These are phyloP conservation scores for Platyura marginata DNA, from an alignment of 1,140 invertebrate species.

Conservation along the genomic window DNA sequence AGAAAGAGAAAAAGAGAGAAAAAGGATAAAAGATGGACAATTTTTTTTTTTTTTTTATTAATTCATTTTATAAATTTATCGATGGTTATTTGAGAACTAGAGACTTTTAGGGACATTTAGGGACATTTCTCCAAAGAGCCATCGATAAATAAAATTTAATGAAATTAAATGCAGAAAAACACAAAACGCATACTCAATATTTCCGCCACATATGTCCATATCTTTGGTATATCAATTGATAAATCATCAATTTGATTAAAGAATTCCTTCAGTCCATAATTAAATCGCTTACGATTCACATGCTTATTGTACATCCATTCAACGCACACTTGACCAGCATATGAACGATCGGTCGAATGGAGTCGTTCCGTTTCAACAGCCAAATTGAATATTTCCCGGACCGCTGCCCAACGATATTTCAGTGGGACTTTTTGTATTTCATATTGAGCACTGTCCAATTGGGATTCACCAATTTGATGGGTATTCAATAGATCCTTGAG, in stretches of 20 bases:
- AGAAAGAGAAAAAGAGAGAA: background rate
- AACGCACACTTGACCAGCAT: slow-evolving; percentile 20
- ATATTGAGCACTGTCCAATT: background rate
- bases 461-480: background rate
- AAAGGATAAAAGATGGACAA: background rate
- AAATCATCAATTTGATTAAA: slow-evolving; percentile 39
- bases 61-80: background rate
- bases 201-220: slow-evolving; percentile 49
- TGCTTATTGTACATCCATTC: slow-evolving; percentile 20
- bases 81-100: background rate
- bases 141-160: background rate
- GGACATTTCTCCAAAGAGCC: background rate
- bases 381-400: slow-evolving; percentile 17
- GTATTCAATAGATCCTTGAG: background rate
- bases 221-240: slow-evolving; percentile 54
- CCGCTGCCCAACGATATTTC: slow-evolving; percentile 10
- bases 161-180: slow-evolving; percentile 1
- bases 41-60: background rate
- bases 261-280: slow-evolving; percentile 29
- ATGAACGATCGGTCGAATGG: slow-evolving; percentile 17
- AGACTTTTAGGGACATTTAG: background rate
- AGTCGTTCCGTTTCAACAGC: slow-evolving; percentile 26
- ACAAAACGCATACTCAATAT: slow-evolving; percentile 30
- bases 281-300: slow-evolving; percentile 23
- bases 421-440: background rate